Base-by-base conservation (phyloP, 2,113 vertebrate species). In the Spilogale gracilis region DNA sequence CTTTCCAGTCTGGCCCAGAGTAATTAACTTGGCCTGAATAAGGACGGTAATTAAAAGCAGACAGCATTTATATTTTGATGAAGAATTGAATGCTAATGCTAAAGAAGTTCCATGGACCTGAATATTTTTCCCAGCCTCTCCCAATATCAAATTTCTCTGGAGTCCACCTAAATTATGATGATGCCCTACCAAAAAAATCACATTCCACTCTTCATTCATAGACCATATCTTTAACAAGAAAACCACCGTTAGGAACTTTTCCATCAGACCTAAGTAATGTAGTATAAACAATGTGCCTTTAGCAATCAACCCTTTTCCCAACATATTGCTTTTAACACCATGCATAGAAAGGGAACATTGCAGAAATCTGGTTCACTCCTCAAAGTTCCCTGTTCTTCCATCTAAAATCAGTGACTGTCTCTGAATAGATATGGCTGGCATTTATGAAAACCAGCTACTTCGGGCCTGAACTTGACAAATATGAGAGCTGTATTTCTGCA, bases 221-320 rank as follows among this genome's bases (percentile, higher is more conserved):
- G 96, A 95, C 94, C 96, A n/a, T 96, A 97, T 96, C 96, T 97
- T 96, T 63, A 97, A 95, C 71, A 95, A 91, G 97, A 96, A 98
- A 98, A 97, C 97, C 97, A 97, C 97, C 30, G 60, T 96, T 94
- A 98, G 98, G 97, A 98, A 97, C 96, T 96, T 94, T 98, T 98
- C 96, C 97, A 98, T 98, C 98, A 97, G 94, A 93, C 91, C 32
- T 92, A 96, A 96, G 91, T 88, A 89, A 93, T 82, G 71, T 17
- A 90, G 92, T 58, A 52, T 97, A 98, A 98, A 97, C 96, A 97
- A 88, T 20, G 54, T 69, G 97, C 97, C 97, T 97, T 78, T 93
- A 94, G 94, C 91, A 97, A 97, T 98, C 94, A 97, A 52, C 11
- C 87, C 65, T 56, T 93, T 73, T 10, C 71, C 58, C 20, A 56